Evolutionary conservation across 1,140 invertebrate genomes (phyloP).

Genomic region (Pygmarrhopalites habei): DNA sequence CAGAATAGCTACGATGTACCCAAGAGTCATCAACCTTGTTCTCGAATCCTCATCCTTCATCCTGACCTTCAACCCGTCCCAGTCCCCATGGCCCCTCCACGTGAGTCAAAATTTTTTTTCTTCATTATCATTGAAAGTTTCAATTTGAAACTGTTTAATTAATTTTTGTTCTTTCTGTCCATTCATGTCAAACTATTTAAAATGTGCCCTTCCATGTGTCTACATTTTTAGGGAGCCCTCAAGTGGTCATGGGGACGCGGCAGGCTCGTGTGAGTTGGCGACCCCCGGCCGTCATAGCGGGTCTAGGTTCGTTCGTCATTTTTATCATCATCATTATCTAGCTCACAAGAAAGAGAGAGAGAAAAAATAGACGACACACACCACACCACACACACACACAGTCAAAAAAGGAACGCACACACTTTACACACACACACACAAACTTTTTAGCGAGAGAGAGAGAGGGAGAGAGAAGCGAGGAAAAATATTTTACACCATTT

Average conservation of each 20-base stretch:
- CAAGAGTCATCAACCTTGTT: slow-evolving; percentile 44
- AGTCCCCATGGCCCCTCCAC: slow-evolving; percentile 64
- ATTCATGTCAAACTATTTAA: no score
- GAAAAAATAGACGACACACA: not conserved
- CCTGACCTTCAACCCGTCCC: slow-evolving; percentile 64
- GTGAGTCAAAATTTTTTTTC: no score
- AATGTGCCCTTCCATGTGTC: no score
- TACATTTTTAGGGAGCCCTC: no score
- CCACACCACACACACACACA: not conserved
- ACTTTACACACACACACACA: not conserved
- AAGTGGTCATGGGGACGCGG: slow-evolving; percentile 18
- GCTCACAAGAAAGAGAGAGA: not conserved
- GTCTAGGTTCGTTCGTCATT: slow-evolving; percentile 55
- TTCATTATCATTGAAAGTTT: no score
- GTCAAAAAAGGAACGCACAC: not conserved
- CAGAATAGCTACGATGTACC: slow-evolving; percentile 61
- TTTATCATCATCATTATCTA: slow-evolving; percentile 13
- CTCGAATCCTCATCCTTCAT: slow-evolving; percentile 54
- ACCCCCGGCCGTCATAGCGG: slow-evolving; percentile 62
- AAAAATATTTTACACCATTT: no score
- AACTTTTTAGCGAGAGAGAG: not conserved
- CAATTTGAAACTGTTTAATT: no score
- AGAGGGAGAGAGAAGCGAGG: no score
- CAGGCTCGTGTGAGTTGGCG: slow-evolving; percentile 59
- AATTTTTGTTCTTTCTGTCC: no score